Evolutionary conservation across 2,797 vertebrate genomes (phyloP).

Genomic region (Spheniscus humboldti): DNA sequence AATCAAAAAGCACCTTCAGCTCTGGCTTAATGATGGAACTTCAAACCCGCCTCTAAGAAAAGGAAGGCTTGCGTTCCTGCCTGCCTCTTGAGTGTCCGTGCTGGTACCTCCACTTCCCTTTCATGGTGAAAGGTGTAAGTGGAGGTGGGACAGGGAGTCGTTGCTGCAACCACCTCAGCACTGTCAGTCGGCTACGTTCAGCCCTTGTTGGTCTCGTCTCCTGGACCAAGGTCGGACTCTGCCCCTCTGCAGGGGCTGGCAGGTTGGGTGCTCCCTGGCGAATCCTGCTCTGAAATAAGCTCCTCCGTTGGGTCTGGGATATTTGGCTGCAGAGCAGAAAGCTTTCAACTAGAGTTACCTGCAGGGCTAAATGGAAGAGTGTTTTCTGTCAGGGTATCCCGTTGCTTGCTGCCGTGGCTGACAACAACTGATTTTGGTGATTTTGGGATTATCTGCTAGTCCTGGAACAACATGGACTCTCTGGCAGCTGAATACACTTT

Average conservation of each 20-base stretch:
- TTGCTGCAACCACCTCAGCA: neutral
- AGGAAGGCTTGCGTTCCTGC: neutral
- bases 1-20: neutral
- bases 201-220: neutral
- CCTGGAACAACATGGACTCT: neutral
- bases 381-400: neutral
- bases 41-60: neutral
- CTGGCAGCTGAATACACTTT: neutral
- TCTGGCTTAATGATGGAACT: neutral
- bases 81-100: fast-evolving
- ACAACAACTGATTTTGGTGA: neutral
- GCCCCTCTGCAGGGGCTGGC: neutral
- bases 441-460: neutral
- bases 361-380: neutral
- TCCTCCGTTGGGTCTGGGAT: neutral
- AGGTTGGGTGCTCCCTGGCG: fast-evolving
- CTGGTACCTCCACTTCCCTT: neutral
- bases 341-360: neutral
- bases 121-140: fast-evolving
- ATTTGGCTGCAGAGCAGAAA: neutral
- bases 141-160: neutral
- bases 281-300: neutral
- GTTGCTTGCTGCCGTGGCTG: neutral
- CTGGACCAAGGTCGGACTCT: neutral
- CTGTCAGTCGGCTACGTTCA: neutral